These are phyloP conservation scores for Aselliscus stoliczkanus DNA, from an alignment of 2,797 vertebrate species.

Conservation along the genomic window DNA sequence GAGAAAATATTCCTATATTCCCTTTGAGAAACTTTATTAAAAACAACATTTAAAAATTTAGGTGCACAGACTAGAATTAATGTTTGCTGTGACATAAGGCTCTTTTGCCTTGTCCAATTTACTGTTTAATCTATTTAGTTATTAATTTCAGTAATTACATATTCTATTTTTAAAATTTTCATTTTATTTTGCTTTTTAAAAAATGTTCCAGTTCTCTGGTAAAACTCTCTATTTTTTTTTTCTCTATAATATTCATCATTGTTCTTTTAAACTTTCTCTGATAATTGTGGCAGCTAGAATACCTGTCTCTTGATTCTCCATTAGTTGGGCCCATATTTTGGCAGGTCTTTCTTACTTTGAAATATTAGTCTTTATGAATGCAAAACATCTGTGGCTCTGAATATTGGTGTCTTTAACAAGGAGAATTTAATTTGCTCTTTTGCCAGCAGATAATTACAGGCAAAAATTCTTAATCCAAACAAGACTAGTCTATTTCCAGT, in stretches of 20 bases:
- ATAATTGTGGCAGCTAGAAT: neutral
- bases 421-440: neutral
- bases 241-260: neutral
- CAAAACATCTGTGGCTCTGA: neutral
- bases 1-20: neutral
- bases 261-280: neutral
- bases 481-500: neutral
- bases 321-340: neutral
- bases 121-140: neutral
- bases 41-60: neutral
- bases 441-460: neutral
- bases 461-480: neutral
- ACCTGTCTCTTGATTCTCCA: neutral
- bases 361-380: neutral
- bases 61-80: neutral
- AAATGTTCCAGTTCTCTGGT: neutral
- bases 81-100: neutral
- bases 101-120: neutral
- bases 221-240: neutral
- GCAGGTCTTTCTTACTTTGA: neutral
- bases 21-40: neutral
- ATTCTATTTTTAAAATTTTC: neutral
- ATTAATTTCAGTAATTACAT: neutral
- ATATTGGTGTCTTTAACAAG: neutral
- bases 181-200: neutral